Base-by-base conservation (phyloP, 2,888 invertebrate genomes). In the Limulus polyphemus region DNA sequence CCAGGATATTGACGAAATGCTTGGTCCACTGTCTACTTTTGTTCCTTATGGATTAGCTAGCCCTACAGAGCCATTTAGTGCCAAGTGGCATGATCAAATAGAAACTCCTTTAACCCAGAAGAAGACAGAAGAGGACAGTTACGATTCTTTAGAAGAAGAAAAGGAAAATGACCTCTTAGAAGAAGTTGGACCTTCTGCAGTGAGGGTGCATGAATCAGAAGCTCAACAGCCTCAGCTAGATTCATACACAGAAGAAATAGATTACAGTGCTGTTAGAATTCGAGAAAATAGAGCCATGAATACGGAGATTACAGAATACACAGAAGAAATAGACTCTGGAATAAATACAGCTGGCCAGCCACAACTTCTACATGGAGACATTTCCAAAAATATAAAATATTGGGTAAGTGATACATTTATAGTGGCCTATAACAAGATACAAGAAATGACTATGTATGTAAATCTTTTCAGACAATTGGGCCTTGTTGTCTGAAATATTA, bases 1-100 rank as follows among this genome's bases (percentile, higher is more conserved):
- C 75, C 86, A 85, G 54, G 88, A 91, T 76, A 91, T 93, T 70
- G 92, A 92, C 74, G 93, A 94, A 73, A 83, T 94, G 73, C 80
- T 94, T 65, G 92, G 90, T 10, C 71, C 72, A 13, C 61, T 61
- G 3, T 61, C 57, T 47, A 63, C 64, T 3, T 49, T 62, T 13
- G 64, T 64, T 61, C 65, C 65, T 1, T 32, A 7, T 32, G 10
- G 46, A 48, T 16, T 49, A 13, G 48, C 16, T n/a, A 16, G 10
- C 49, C 56, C 56, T 11, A 46, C 48, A 11, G 48, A 47, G 13
- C 1, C 32, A 11, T 32, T 47, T 11, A n/a, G 13, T 10, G 32
- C 32, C 32, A 32, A 32, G 32, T 32, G 32, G 32, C 32, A 32
- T 32, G 32, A 1, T 32, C 32, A 32, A 32, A 32, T 2, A 32